Percentiles rank a stretch among this genome's conserved stretches.
phyloP scores from a whole-genome alignment of 2,113 vertebrate species.

The Festucalex cinctus region DNA sequence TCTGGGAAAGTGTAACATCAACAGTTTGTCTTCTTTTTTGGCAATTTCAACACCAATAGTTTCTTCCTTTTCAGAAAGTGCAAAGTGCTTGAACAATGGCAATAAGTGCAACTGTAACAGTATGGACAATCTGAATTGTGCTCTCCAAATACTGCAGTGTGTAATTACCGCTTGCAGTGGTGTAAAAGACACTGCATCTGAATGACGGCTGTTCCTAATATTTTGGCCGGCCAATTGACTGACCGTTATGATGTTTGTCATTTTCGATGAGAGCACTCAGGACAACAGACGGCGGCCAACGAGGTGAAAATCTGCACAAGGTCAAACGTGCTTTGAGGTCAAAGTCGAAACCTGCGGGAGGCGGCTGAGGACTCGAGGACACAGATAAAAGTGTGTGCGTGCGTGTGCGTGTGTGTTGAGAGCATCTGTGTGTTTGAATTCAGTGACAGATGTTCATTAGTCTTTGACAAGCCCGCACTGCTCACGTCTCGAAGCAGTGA shows the following conservation, averaged over 20 bases:
- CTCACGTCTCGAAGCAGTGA: conserved; percentile 63
- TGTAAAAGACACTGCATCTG: not conserved
- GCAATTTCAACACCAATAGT: no score
- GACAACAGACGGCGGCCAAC: conserved; percentile 10
- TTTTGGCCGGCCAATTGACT: not conserved
- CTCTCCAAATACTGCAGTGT: no score
- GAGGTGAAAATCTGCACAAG: conserved; percentile 22
- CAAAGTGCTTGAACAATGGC: not conserved
- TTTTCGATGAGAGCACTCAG: not conserved
- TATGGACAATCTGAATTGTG: not conserved
- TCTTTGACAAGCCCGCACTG: conserved; percentile 70
- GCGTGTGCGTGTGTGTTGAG: conserved; percentile 32
- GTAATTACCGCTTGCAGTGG: not conserved
- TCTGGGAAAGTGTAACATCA: no score
- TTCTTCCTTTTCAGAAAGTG: no score
- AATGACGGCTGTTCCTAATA: not conserved
- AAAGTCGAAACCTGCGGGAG: conserved; percentile 53
- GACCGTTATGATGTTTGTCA: not conserved
- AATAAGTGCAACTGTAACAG: not conserved
- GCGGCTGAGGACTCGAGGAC: conserved; percentile 33
- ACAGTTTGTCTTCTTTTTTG: no score
- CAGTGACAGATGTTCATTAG: conserved; percentile 75
- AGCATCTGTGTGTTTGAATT: conserved; percentile 68
- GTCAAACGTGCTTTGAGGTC: conserved; percentile 52
- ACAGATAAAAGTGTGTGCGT: conserved; percentile 38